Conservation (phyloP, 2,113 vertebrate species). For the Regulus satrapa region DNA sequence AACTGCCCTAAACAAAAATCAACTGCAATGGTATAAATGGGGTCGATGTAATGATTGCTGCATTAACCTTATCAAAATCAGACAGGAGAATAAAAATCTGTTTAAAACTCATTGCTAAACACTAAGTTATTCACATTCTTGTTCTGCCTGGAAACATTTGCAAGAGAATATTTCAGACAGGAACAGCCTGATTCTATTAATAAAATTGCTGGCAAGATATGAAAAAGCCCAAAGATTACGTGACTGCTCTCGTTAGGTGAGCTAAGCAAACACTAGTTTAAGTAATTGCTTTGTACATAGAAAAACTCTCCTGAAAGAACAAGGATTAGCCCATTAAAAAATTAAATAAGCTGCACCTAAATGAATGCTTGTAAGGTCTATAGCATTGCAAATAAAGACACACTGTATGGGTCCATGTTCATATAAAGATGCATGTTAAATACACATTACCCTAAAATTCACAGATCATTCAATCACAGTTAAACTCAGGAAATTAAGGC, state of each 20-base stretch:
- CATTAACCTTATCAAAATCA: slow-evolving; percentile 15
- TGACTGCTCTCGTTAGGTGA: slow-evolving; percentile 50
- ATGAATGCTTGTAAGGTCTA: neutral
- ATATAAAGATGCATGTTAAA: neutral
- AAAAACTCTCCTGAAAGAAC: slow-evolving; percentile 26
- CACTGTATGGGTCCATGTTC: neutral
- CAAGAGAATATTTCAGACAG: slow-evolving; percentile 60
- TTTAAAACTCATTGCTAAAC: slow-evolving; percentile 17
- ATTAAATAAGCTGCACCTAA: neutral
- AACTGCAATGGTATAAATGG: neutral
- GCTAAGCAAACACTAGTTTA: slow-evolving; percentile 54
- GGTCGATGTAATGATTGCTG: neutral
- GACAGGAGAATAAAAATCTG: neutral
- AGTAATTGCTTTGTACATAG: slow-evolving; percentile 52
- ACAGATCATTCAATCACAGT: neutral
- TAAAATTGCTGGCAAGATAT: slow-evolving; percentile 70
- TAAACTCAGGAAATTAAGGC: neutral
- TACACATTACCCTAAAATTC: neutral
- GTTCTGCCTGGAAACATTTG: slow-evolving; percentile 54
- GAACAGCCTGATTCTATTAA: slow-evolving; percentile 36
- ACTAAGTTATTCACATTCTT: slow-evolving; percentile 58
- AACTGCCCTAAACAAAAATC: neutral
- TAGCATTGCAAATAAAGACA: neutral
- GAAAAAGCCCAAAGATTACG: slow-evolving; percentile 57
- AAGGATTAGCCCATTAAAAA: neutral